Conservation (phyloP, 2,888 invertebrate genomes). For the Mythimna loreyi region DNA sequence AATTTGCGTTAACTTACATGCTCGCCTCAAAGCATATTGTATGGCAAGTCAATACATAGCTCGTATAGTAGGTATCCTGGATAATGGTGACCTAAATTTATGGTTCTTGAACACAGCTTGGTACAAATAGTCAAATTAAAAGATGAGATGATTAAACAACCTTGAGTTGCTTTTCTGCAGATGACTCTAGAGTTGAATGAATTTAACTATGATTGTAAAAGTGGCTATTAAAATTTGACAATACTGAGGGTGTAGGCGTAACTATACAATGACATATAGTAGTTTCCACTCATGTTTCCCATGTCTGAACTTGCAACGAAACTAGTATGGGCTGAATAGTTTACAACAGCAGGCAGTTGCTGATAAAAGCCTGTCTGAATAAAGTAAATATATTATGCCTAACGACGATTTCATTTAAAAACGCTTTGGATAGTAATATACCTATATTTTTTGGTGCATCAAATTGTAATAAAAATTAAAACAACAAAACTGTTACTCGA, state of each 20-base stretch:
- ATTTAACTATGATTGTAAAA: neutral
- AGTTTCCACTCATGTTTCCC: no score
- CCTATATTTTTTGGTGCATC: neutral
- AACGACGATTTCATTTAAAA: neutral
- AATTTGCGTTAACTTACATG: neutral
- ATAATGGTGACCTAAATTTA: neutral
- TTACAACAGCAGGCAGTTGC: no score
- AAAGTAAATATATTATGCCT: no score
- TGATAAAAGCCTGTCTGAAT: no score
- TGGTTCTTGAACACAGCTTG: neutral
- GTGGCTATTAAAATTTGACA: neutral
- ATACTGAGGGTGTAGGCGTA: neutral
- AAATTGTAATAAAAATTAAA: neutral
- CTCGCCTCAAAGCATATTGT: neutral
- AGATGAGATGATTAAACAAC: neutral
- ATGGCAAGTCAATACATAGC: neutral
- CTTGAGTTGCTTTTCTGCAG: neutral
- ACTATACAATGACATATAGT: no score
- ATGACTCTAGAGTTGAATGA: neutral
- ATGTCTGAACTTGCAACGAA: no score
- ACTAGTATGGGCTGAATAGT: no score
- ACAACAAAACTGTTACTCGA: conserved; percentile 15
- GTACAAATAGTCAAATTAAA: neutral
- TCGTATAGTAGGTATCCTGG: neutral
- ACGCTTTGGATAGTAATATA: neutral